phyloP scores from a whole-genome alignment of 2,888 invertebrate species.

The Doris montereyensis region DNA sequence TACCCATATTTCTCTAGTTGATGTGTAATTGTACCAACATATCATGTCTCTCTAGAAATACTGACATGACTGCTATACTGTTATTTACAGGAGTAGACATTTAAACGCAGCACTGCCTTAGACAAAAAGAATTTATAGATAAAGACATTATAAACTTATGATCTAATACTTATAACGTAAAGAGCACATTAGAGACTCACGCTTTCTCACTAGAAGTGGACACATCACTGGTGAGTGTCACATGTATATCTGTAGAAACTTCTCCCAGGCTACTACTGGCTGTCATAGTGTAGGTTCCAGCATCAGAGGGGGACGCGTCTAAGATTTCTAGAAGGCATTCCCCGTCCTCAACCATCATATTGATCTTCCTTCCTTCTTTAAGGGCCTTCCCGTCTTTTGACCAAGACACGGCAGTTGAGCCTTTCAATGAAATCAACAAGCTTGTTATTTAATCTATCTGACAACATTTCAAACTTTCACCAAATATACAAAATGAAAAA shows the following conservation, averaged over 20 bases:
- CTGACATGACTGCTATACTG: no score
- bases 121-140: no score
- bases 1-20: no score
- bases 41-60: background rate
- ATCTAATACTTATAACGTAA: no score
- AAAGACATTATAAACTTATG: no score
- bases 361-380: constrained; percentile 42
- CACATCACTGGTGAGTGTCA: constrained; percentile 40
- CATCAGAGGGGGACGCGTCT: constrained; percentile 50
- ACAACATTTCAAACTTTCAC: constrained; percentile 43
- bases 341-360: constrained; percentile 44
- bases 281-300: constrained; percentile 60
- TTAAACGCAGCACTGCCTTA: no score
- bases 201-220: no score
- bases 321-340: constrained; percentile 52
- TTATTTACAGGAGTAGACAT: no score
- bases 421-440: no score
- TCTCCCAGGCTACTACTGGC: constrained; percentile 57
- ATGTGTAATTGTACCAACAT: no score
- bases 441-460: no score
- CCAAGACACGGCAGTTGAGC: constrained; percentile 50
- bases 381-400: constrained; percentile 45
- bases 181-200: no score
- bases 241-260: constrained; percentile 50
- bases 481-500: background rate